phyloP scores from a whole-genome alignment of 1,140 invertebrate species.

The Belonocnema kinseyi region DNA sequence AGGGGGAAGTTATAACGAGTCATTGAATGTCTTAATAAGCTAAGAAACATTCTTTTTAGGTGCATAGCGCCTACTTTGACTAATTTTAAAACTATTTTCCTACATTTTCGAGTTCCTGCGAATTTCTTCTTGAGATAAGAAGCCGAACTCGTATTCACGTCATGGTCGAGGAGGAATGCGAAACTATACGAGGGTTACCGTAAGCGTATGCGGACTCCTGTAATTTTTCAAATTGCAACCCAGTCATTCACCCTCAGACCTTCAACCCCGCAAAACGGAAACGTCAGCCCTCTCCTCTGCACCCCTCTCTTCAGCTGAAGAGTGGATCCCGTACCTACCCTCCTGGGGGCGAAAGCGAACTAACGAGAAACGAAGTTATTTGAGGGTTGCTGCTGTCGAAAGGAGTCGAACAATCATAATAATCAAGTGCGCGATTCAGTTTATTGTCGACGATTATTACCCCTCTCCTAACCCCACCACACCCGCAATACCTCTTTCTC shows the following conservation, averaged over 20 bases:
- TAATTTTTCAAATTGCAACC: slow-evolving; percentile 73
- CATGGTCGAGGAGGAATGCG: slow-evolving; percentile 44
- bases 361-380: slow-evolving; percentile 73
- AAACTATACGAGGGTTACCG: slow-evolving; percentile 43
- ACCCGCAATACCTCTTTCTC: slow-evolving; percentile 38
- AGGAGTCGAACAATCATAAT: slow-evolving; percentile 73
- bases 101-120: too few relatives aligned
- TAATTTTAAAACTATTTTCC: too few relatives aligned
- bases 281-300: slow-evolving; percentile 46
- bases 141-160: slow-evolving; percentile 37
- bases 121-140: not conserved
- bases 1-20: too few relatives aligned
- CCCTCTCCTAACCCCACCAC: slow-evolving; percentile 21
- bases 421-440: slow-evolving; percentile 73
- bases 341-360: slow-evolving; percentile 51
- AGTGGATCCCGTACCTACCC: slow-evolving; percentile 37
- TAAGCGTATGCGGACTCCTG: slow-evolving; percentile 59
- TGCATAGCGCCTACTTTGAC: too few relatives aligned
- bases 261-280: slow-evolving; percentile 61
- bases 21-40: too few relatives aligned
- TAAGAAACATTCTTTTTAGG: too few relatives aligned
- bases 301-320: slow-evolving; percentile 39
- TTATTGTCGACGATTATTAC: slow-evolving; percentile 72
- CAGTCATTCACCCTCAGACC: slow-evolving; percentile 63
- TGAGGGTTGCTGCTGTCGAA: slow-evolving; percentile 64